These are phyloP conservation scores for Thumatha senex DNA, from an alignment of 2,888 invertebrate species.

Conservation along the genomic window DNA sequence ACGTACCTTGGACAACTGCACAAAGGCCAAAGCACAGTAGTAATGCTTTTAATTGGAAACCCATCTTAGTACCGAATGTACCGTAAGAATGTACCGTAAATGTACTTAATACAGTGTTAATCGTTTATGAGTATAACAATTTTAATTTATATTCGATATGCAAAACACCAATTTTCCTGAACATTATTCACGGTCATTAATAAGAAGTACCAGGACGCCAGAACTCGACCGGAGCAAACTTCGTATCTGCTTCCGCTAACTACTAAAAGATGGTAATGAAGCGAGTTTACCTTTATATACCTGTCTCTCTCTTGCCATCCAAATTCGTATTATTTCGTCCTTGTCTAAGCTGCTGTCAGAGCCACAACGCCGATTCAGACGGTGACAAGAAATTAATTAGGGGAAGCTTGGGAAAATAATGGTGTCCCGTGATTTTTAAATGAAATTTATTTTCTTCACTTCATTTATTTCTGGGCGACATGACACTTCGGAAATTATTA, in stretches of 20 bases:
- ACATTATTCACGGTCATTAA: conserved; percentile 65
- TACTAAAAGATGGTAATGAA: conserved; percentile 80
- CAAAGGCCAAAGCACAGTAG: too few species aligned
- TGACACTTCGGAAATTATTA: conserved; percentile 82
- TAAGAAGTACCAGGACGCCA: conserved; percentile 68
- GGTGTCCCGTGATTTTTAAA: conserved; percentile 81
- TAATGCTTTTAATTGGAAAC: too few species aligned
- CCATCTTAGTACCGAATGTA: too few species aligned
- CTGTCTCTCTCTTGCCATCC: conserved; percentile 41
- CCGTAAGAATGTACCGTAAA: too few species aligned
- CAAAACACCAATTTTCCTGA: conserved; percentile 42
- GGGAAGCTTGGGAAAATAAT: conserved; percentile 79
- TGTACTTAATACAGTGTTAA: too few species aligned
- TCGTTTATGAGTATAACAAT: too few species aligned
- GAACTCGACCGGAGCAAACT: conserved; percentile 69
- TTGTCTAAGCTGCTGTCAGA: conserved; percentile 67
- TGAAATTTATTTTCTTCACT: conserved; percentile 81
- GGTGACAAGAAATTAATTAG: conserved; percentile 83
- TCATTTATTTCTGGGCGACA: conserved; percentile 80
- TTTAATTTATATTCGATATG: conserved; percentile 28
- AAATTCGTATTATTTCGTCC: conserved; percentile 36
- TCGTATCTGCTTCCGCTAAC: conserved; percentile 75
- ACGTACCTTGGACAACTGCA: too few species aligned
- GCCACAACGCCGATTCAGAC: conserved; percentile 76
- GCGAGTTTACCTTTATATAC: conserved; percentile 67